Base-by-base conservation (phyloP, 2,797 vertebrate species). In the Lagodon rhomboides region DNA sequence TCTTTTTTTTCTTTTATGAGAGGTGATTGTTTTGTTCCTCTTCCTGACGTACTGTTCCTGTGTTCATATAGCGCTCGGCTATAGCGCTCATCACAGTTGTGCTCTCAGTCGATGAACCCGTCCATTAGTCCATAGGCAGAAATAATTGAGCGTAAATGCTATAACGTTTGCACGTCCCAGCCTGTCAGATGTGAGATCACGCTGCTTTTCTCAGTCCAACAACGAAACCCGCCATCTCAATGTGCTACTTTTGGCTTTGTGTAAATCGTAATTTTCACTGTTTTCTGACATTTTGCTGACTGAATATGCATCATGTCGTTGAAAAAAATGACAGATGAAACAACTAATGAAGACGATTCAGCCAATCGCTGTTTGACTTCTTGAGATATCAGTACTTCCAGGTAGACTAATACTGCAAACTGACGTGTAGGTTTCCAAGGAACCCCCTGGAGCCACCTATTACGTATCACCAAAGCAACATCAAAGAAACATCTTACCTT, bases 401-500 rank as follows among this genome's bases (percentile, higher is more conserved):
- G 18, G 25, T 12, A 51, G 34, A 11, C 38, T 17, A 51, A 44
- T 34, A 47, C 47, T 44, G 13, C 12, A 63, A 63, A 50, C 7
- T 47, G 53, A 62, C 18, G 30, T 5, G 2, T 11, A 38, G 0
- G 2, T 65, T 64, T 34, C 10, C 44, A 47, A 8, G 25, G 43
- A 0, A 4, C 30, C 15, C 17, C 18, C 1, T 38, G 11, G 4
- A 55, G 22, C 5, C 17, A 20, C 27, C 1, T 34, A 17, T 25
- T 25, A 56, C 11, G 38, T 18, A 12, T 30, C 10, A 44, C 51
- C 12, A 66, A 83, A 34, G 46, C 51, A 49, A 43, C 4, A 16
- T 5, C 1, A 46, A 46, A 16, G 4, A 44, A 44, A 44, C 5
- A 50, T 15, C 78, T 87, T 85, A 94, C 92, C 90, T 92, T 92